A percentile compares a stretch with the other conserved stretches of the same genome.
phyloP scores from a whole-genome alignment of 2,888 invertebrate species.

The Frankliniella fusca region DNA sequence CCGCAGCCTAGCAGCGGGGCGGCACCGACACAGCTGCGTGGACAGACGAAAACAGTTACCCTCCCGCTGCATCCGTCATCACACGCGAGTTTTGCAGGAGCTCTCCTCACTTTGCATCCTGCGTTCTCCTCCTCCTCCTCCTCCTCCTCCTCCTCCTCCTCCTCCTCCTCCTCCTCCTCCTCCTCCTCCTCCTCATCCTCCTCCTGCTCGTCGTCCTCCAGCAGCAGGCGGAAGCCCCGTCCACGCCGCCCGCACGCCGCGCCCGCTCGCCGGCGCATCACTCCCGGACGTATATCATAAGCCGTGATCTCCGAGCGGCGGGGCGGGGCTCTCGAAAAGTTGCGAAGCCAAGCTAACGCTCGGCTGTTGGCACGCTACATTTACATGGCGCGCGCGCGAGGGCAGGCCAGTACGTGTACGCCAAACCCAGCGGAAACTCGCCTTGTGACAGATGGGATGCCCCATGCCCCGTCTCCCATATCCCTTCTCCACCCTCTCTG shows the following conservation, averaged over 20 bases:
- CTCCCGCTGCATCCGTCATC: too few relatives aligned
- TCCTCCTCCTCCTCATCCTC: too few relatives aligned
- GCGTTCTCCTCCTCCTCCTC: too few relatives aligned
- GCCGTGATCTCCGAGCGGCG: neutral
- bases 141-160: too few relatives aligned
- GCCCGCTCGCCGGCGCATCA: neutral
- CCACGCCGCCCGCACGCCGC: too few relatives aligned
- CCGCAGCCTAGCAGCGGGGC: too few relatives aligned
- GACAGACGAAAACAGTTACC: too few relatives aligned
- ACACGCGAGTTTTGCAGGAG: too few relatives aligned
- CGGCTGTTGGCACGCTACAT: constrained; percentile 18
- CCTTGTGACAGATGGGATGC: constrained; percentile 3
- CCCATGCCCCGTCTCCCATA: neutral
- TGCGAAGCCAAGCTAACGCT: constrained; percentile 8
- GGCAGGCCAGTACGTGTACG: neutral
- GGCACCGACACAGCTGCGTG: too few relatives aligned
- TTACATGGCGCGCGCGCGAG: neutral
- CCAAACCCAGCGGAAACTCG: constrained; percentile 18
- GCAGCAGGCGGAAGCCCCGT: neutral
- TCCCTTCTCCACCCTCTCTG: neutral
- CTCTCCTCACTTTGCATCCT: too few relatives aligned
- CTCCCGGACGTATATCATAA: constrained; percentile 12
- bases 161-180: too few relatives aligned
- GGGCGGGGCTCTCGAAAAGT: constrained; percentile 3
- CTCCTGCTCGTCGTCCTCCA: too few relatives aligned